A percentile compares a stretch with the other conserved stretches of the same genome.
phyloP scores from a whole-genome alignment of 2,888 invertebrate genomes.

The Lycophotia porphyrea region DNA sequence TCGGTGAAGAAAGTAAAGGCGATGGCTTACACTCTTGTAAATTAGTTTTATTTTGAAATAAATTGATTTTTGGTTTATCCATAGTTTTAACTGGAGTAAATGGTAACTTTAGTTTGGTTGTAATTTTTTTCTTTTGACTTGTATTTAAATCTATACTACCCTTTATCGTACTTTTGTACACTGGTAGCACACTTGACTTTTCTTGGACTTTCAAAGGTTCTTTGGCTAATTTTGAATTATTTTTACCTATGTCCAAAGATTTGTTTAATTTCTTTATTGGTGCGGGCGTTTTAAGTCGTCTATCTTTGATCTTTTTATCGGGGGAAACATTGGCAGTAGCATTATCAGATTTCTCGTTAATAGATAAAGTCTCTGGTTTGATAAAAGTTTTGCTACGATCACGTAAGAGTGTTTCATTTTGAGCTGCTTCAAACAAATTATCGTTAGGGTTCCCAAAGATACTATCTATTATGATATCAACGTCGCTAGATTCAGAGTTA shows the following conservation, averaged over 20 bases:
- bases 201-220: constrained; percentile 74
- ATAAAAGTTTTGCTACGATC: constrained; percentile 85
- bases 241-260: constrained; percentile 80
- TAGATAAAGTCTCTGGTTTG: constrained; percentile 73
- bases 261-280: constrained; percentile 83
- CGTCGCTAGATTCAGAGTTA: constrained; percentile 86
- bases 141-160: constrained; percentile 76
- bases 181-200: constrained; percentile 83
- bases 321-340: constrained; percentile 68
- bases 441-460: constrained; percentile 80
- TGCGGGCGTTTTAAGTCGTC: constrained; percentile 80
- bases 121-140: constrained; percentile 79
- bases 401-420: constrained; percentile 76
- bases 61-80: constrained; percentile 86
- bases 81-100: constrained; percentile 85
- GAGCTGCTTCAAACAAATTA: constrained; percentile 70
- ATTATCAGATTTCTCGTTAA: constrained; percentile 73
- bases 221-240: constrained; percentile 73
- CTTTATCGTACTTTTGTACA: constrained; percentile 82
- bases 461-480: constrained; percentile 84
- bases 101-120: constrained; percentile 84
- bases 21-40: constrained; percentile 80
- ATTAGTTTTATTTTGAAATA: constrained; percentile 83
- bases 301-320: constrained; percentile 81
- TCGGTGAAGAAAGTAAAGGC: constrained; percentile 82